These are phyloP conservation scores for Drosophila anceps DNA, from an alignment of 2,888 invertebrate species.

Conservation along the genomic window DNA sequence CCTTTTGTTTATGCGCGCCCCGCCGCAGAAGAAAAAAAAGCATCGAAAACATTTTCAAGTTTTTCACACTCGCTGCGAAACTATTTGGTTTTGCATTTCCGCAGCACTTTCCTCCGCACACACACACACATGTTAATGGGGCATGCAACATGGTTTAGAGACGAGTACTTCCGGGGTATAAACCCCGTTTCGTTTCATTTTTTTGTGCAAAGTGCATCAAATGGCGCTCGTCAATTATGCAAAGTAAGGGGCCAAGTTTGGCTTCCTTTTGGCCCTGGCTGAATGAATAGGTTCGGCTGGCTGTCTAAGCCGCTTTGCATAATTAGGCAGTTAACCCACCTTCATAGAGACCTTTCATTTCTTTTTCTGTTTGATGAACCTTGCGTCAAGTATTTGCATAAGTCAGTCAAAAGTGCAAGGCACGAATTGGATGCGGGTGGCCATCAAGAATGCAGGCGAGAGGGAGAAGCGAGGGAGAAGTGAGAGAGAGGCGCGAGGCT, in stretches of 20 bases:
- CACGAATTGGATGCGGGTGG: slow-evolving; percentile 65
- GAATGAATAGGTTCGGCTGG: slow-evolving; percentile 24
- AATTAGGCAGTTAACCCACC: slow-evolving; percentile 64
- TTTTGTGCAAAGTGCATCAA: slow-evolving; percentile 29
- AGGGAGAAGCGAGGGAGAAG: slow-evolving; percentile 33
- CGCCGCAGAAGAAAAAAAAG: slow-evolving; percentile 38
- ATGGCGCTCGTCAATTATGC: slow-evolving; percentile 55
- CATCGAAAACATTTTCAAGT: slow-evolving; percentile 52
- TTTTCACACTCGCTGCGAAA: slow-evolving; percentile 65
- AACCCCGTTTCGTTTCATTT: slow-evolving; percentile 16
- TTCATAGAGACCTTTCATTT: slow-evolving; percentile 38
- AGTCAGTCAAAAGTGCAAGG: slow-evolving; percentile 66
- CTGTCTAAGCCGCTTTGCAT: slow-evolving; percentile 71
- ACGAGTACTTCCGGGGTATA: slow-evolving; percentile 45
- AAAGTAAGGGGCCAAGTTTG: slow-evolving; percentile 41
- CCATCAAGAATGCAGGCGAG: slow-evolving; percentile 22
- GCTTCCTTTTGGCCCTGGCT: slow-evolving; percentile 54
- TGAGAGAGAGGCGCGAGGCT: slow-evolving; percentile 54
- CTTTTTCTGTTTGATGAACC: slow-evolving; percentile 36
- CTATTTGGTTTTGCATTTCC: slow-evolving; percentile 70
- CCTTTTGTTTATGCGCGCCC: slow-evolving; percentile 44
- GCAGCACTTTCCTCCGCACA: slow-evolving; percentile 45
- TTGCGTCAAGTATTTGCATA: slow-evolving; percentile 62
- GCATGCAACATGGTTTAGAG: slow-evolving; percentile 39
- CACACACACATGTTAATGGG: slow-evolving; percentile 49